A percentile compares a stretch with the other conserved stretches of the same genome.
phyloP scores from a whole-genome alignment of 2,888 invertebrate species.

The Barypeithes pellucidus region DNA sequence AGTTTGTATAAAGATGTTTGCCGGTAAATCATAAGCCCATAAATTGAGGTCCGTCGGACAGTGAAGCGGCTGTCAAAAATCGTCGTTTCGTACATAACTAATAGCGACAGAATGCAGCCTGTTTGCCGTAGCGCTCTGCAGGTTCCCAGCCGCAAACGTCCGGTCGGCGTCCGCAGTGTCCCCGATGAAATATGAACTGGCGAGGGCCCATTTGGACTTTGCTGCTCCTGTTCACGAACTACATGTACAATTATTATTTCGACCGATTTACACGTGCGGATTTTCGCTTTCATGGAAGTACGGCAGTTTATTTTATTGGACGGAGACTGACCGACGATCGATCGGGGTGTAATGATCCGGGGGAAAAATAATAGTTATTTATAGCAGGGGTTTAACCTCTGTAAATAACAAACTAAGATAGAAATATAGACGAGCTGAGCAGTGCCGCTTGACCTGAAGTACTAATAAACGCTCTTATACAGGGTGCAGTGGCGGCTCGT shows the following conservation, averaged over 20 bases:
- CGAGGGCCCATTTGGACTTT: slow-evolving; percentile 47
- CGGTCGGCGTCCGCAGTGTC: slow-evolving; percentile 49
- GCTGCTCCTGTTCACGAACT: slow-evolving; percentile 36
- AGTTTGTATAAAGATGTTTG: slow-evolving; percentile 27
- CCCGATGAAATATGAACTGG: slow-evolving; percentile 50
- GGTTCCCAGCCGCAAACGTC: slow-evolving; percentile 49
- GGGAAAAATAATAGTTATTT: neutral
- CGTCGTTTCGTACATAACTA: slow-evolving; percentile 42
- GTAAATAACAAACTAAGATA: no score
- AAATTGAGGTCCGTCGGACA: slow-evolving; percentile 28
- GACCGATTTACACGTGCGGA: slow-evolving; percentile 45
- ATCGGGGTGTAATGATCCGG: neutral
- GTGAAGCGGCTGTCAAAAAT: slow-evolving; percentile 46
- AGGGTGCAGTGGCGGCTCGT: no score
- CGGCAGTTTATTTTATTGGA: slow-evolving; percentile 34
- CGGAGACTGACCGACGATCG: slow-evolving; percentile 6
- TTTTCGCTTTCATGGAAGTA: slow-evolving; percentile 30
- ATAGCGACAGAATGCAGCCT: slow-evolving; percentile 48
- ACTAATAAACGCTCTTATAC: no score
- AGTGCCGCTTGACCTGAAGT: no score
- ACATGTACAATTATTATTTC: slow-evolving; percentile 46
- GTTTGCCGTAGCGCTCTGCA: slow-evolving; percentile 44
- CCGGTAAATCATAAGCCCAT: slow-evolving; percentile 16
- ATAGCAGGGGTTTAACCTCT: no score
- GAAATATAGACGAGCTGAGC: no score